Percentiles rank a stretch among this genome's conserved stretches.
These are phyloP conservation scores for Nesospiza acunhae DNA, from an alignment of 2,113 vertebrate species.

Conservation along the genomic window DNA sequence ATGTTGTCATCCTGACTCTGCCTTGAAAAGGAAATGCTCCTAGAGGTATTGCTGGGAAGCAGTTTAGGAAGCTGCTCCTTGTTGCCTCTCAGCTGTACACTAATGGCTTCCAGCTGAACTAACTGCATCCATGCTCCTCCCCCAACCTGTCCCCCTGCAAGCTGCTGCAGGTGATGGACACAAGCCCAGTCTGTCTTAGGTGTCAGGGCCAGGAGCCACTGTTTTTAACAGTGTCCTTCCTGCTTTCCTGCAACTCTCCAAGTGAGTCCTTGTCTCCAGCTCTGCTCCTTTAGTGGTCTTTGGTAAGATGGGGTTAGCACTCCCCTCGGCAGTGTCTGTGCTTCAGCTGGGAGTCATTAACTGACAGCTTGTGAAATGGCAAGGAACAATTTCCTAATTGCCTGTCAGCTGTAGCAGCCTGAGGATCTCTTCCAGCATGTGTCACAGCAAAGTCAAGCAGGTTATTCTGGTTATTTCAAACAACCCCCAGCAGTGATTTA, in stretches of 20 bases:
- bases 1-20: constrained; percentile 8
- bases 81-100: constrained; percentile 25
- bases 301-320: background rate
- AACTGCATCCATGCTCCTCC: background rate
- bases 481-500: background rate
- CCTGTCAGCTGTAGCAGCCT: constrained; percentile 49
- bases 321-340: background rate
- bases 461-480: constrained; percentile 38
- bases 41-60: constrained; percentile 32
- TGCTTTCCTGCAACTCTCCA: background rate
- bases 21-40: constrained; percentile 34
- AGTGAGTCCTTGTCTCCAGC: background rate
- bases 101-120: constrained; percentile 60
- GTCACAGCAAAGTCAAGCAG: constrained; percentile 22
- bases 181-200: background rate
- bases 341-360: constrained; percentile 62
- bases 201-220: background rate
- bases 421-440: constrained; percentile 21
- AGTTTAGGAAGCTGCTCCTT: constrained; percentile 43
- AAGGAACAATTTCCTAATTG: constrained; percentile 60
- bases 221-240: background rate
- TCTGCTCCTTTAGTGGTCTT: background rate
- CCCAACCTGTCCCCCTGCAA: background rate
- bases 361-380: constrained; percentile 59
- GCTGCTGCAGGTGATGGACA: background rate